Evolutionary conservation across 2,888 invertebrate species (phyloP).

Genomic region (Kryphioiulus occultus): DNA sequence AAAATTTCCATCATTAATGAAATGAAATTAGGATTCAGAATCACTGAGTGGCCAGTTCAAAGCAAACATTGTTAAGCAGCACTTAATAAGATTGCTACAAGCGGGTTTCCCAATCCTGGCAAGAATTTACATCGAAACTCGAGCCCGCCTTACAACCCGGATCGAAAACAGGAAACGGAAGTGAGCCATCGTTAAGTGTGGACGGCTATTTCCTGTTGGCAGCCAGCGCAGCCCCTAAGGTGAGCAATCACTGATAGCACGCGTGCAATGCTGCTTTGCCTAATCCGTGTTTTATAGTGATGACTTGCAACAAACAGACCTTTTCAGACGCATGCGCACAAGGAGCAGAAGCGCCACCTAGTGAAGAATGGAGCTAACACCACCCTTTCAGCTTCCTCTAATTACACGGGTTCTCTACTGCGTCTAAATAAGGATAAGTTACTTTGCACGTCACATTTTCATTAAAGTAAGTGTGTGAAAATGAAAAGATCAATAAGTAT

Average conservation of each 20-base stretch:
- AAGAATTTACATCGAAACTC: too few species aligned
- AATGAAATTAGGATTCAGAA: too few species aligned
- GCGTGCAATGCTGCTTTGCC: background rate
- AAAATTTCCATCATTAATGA: too few species aligned
- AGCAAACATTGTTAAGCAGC: too few species aligned
- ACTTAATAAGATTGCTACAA: too few species aligned
- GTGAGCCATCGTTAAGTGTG: background rate
- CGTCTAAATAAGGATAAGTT: background rate
- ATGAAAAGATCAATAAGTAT: background rate
- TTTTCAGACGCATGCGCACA: too few species aligned
- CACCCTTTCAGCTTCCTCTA: background rate
- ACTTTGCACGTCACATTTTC: background rate
- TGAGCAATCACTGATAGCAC: background rate
- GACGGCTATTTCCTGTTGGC: background rate
- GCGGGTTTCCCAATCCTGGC: too few species aligned
- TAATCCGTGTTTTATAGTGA: background rate
- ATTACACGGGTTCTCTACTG: background rate
- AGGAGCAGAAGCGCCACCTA: background rate
- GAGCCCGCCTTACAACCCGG: background rate
- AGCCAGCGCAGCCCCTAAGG: background rate
- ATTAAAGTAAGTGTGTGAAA: constrained; percentile 4
- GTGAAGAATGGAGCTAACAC: background rate
- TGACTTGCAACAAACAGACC: background rate
- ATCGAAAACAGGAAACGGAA: background rate
- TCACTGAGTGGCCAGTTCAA: too few species aligned